Conservation (phyloP, 2,113 vertebrate species). For the Anarrhichthys ocellatus region DNA sequence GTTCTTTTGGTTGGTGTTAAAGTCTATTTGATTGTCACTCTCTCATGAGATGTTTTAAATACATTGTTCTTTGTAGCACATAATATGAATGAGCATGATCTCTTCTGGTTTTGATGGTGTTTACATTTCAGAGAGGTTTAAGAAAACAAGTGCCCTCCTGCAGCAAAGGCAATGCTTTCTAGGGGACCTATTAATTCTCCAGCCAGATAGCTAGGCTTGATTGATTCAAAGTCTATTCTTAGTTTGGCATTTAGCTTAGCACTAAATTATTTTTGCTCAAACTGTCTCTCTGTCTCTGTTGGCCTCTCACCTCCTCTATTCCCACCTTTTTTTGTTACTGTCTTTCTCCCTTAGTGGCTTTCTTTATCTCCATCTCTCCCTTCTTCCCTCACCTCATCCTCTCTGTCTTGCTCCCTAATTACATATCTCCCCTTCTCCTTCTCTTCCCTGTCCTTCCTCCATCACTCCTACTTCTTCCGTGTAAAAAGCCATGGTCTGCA, state of each 20-base stretch:
- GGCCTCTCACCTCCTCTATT: constrained; percentile 34
- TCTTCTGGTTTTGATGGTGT: constrained; percentile 1
- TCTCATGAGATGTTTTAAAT: constrained; percentile 19
- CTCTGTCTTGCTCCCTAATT: constrained; percentile 67
- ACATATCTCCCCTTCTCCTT: constrained; percentile 32
- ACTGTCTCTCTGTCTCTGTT: constrained; percentile 62
- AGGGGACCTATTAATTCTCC: constrained; percentile 76
- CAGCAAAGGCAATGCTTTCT: constrained; percentile 63
- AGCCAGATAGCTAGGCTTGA: constrained; percentile 75
- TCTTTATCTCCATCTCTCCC: constrained; percentile 14
- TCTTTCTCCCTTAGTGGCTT: constrained; percentile 21
- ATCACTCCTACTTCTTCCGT: constrained; percentile 60
- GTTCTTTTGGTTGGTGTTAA: not conserved
- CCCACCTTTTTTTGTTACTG: constrained; percentile 23
- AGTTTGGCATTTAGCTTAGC: constrained; percentile 83
- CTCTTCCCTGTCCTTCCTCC: constrained; percentile 14
- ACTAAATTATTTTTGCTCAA: constrained; percentile 82
- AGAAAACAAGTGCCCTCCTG: constrained; percentile 43
- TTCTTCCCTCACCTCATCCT: constrained; percentile 40
- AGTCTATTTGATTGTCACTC: constrained; percentile 15
- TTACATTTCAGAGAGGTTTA: not conserved
- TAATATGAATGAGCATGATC: not conserved
- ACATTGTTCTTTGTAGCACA: constrained; percentile 6
- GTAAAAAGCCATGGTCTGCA: constrained; percentile 42
- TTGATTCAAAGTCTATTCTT: constrained; percentile 86